These are phyloP conservation scores for Pycnonotus jocosus DNA, from an alignment of 2,113 vertebrate genomes.

Conservation along the genomic window DNA sequence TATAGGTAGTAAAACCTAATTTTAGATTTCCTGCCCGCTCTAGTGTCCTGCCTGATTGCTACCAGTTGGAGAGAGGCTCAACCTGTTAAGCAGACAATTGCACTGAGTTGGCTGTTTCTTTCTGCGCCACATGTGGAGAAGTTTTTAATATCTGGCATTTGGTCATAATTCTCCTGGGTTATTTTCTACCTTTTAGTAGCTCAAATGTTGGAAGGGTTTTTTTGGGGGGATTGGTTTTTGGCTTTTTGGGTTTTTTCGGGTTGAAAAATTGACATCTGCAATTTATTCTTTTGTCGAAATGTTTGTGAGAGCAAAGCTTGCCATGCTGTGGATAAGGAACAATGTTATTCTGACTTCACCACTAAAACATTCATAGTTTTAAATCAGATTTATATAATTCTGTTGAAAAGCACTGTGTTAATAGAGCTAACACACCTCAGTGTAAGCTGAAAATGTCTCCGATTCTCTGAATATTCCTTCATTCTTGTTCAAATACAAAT, in stretches of 20 bases:
- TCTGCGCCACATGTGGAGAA: constrained; percentile 4
- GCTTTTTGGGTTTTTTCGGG: not conserved
- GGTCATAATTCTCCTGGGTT: constrained; percentile 20
- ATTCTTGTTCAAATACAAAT: not conserved
- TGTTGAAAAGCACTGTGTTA: not conserved
- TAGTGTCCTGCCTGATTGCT: constrained; percentile 74
- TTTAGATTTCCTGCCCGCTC: constrained; percentile 80
- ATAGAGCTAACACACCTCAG: not conserved
- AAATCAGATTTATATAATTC: not conserved
- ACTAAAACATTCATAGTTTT: not conserved
- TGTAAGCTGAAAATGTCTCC: not conserved
- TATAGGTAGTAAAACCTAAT: constrained; percentile 84
- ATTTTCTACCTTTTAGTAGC: constrained; percentile 2
- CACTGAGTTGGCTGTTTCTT: constrained; percentile 44
- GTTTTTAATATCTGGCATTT: constrained; percentile 6
- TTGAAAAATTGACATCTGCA: not conserved
- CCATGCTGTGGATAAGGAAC: not conserved
- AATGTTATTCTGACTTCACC: not conserved
- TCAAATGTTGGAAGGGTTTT: not conserved
- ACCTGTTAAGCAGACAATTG: constrained; percentile 36
- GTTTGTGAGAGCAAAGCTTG: not conserved
- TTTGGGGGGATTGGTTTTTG: not conserved
- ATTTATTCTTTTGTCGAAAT: not conserved
- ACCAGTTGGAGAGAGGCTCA: constrained; percentile 63
- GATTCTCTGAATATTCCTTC: not conserved